Base-by-base conservation (phyloP, 2,113 vertebrate species). In the Poecile atricapillus region DNA sequence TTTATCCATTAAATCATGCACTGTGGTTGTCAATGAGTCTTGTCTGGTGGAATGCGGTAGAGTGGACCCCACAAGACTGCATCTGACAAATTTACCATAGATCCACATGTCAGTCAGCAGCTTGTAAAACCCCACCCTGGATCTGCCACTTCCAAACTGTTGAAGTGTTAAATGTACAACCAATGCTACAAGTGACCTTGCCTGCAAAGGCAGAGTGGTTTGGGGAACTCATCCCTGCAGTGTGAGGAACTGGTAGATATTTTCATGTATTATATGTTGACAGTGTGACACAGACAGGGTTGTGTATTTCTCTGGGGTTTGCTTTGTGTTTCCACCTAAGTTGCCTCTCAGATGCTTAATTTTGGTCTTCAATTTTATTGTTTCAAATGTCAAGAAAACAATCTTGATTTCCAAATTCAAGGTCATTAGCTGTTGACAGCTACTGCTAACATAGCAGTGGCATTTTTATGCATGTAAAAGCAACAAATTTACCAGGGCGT, bases 1-100 rank as follows among this genome's bases (percentile, higher is more conserved):
- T 75, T 84, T 64, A 37, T n/a, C 35, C 15, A 2, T 11, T 25
- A 67, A 83, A 65, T 64, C 24, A 35, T 0, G 0, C 0, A 0
- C 12, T 55, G 3, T 49, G 39, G 35, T 25, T 74, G 24, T 39
- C 47, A 52, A 1, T 52, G 47, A 80, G 27, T 44, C 39, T 39
- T 80, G 39, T 70, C 31, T 9, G 2, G 44, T 52, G 65, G 84
- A 77, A 83, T 23, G 37, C 69, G n/a, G 17, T 50, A 43, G 31
- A 76, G 69, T 2, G n/a, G 23, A 35, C 33, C 20, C 11, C 5
- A 5, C 9, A 27, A 0, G 1, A 11, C 19, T 69, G 30, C 10
- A 25, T 65, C 16, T 85, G 43, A 47, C 16, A 80, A 80, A 49
- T 21, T 74, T 15, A n/a, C 10, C 49, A 15, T 8, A 19, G 55